Base-by-base conservation (phyloP, 2,888 invertebrate genomes). In the Rhabditophanes sp. region DNA sequence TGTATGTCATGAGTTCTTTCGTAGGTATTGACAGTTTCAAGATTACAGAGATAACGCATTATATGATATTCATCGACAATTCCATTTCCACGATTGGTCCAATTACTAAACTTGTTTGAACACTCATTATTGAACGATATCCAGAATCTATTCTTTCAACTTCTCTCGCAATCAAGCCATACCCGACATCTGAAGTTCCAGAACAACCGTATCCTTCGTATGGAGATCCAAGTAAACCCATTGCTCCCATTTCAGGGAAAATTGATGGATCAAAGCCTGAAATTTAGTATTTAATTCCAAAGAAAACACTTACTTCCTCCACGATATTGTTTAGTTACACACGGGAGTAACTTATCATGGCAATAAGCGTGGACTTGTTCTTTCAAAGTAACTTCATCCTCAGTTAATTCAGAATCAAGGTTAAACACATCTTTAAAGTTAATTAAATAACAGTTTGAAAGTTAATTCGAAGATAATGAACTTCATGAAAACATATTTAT, bases 1-100 rank as follows among this genome's bases (percentile, higher is more conserved):
- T 96, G 96, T 56, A 96, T 79, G 70, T 96, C 93, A 65, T 85
- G 83, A 1, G 93, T 93, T 23, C 79, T 93, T 75, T 96, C 96
- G 64, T 96, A 96, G 1, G 96, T 96, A 65, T 90, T 88, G 2
- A 96, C 90, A 9, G 87, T 78, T 70, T 96, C 96, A 48, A 96
- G 73, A 70, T 96, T 96, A 78, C 88, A 80, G 19, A 82, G 76
- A 67, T 96, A 96, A 39, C 96, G 73, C 48, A 99, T 93, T 29
- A 96, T 71, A 64, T 96, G 90, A 67, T 93, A 96, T 67, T 96
- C 96, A 69, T 96, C 96, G 32, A 80, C 78, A 52, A 96, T 81
- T 11, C 96, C 96, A 68, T 96, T 96, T 4, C 83, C 96, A 9
- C 96, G 53, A 99, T 90, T 1, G 90, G 80, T 29, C 82, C 81